Conservation (phyloP, 2,113 vertebrate species). For the Menidia beryllina region DNA sequence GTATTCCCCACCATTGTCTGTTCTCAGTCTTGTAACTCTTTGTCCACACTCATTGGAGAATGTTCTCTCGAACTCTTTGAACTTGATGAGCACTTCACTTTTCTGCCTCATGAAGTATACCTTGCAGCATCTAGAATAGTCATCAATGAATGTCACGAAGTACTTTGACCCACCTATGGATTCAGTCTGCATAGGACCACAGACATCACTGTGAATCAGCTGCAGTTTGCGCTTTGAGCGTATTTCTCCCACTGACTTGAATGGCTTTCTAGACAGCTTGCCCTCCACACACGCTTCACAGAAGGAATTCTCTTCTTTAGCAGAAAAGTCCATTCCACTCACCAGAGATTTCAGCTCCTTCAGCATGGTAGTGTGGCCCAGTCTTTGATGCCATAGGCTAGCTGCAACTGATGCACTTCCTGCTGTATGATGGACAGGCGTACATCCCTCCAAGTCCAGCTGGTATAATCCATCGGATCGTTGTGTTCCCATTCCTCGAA, state of each 20-base stretch:
- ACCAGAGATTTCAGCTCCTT: conserved; percentile 15
- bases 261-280: conserved; percentile 6
- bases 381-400: neutral
- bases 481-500: neutral
- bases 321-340: conserved; percentile 5
- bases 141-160: conserved; percentile 32
- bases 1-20: neutral
- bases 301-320: conserved; percentile 10
- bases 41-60: conserved; percentile 7
- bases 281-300: conserved; percentile 30
- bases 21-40: no score
- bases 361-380: conserved; percentile 31
- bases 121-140: conserved; percentile 19
- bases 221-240: neutral
- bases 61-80: conserved; percentile 30
- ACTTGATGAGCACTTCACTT: conserved; percentile 2
- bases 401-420: conserved; percentile 27
- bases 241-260: conserved; percentile 2
- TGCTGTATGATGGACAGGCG: neutral
- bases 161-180: conserved; percentile 26
- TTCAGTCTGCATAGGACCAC: conserved; percentile 44
- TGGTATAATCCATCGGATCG: neutral
- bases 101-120: conserved; percentile 27
- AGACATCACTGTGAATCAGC: conserved; percentile 26
- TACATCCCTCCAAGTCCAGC: conserved; percentile 7